Percentiles rank a stretch among this genome's conserved stretches.
Conservation (phyloP, 2,113 vertebrate genomes). For the Reinhardtius hippoglossoides region DNA sequence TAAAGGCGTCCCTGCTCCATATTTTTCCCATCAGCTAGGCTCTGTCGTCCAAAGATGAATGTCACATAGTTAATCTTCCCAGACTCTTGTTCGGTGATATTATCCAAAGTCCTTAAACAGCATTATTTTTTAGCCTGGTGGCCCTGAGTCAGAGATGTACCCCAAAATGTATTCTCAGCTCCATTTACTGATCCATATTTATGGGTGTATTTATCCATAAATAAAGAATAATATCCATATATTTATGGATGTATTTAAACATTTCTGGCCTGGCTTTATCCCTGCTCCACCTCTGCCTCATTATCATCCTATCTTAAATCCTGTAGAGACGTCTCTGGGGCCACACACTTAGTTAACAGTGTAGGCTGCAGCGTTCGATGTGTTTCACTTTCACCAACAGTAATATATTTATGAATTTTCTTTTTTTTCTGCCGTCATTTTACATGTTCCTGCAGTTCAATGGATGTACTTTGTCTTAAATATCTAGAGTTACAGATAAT, state of each 20-base stretch:
- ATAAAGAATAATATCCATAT: too few relatives aligned
- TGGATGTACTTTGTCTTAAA: too few relatives aligned
- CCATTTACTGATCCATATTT: background rate
- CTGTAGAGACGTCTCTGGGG: slow-evolving; percentile 28
- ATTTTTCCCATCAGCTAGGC: background rate
- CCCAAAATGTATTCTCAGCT: background rate
- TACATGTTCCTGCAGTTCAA: too few relatives aligned
- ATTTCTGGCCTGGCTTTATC: too few relatives aligned
- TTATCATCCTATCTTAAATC: too few relatives aligned
- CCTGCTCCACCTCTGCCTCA: too few relatives aligned
- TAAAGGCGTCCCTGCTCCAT: background rate
- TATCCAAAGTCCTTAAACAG: background rate
- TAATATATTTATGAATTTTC: too few relatives aligned
- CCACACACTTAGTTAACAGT: slow-evolving; percentile 46
- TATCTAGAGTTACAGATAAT: too few relatives aligned
- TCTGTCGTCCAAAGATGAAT: slow-evolving; percentile 16
- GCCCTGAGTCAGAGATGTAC: background rate
- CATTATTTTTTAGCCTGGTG: background rate
- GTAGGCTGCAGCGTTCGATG: background rate
- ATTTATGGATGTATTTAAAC: too few relatives aligned
- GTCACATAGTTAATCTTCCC: slow-evolving; percentile 9
- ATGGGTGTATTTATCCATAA: too few relatives aligned
- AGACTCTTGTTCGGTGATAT: background rate
- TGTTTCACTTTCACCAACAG: too few relatives aligned
- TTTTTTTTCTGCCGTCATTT: too few relatives aligned